phyloP scores from a whole-genome alignment of 2,113 vertebrate species.

The Columbina picui region DNA sequence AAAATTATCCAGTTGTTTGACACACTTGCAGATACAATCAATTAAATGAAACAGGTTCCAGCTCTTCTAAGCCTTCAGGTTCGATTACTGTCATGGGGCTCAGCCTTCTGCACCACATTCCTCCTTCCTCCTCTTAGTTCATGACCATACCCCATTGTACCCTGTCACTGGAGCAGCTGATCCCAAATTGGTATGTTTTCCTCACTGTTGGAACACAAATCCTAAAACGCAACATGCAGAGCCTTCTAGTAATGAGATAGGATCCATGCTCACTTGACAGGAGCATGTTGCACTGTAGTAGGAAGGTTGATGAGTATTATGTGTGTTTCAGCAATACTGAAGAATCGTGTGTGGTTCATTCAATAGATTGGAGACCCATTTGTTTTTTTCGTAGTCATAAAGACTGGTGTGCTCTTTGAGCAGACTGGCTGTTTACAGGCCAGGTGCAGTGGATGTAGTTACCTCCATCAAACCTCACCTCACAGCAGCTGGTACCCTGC shows the following conservation, averaged over 20 bases:
- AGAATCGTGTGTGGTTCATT: not conserved
- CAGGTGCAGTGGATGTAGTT: not conserved
- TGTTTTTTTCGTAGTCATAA: not conserved
- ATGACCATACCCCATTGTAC: not conserved
- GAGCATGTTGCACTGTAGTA: not conserved
- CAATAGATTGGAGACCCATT: not conserved
- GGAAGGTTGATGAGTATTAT: not conserved
- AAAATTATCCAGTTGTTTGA: not conserved
- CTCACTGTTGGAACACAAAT: not conserved
- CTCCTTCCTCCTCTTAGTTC: not conserved
- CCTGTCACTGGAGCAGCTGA: fast-evolving
- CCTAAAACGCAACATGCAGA: not conserved
- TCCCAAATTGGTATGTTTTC: not conserved
- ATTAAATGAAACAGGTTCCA: not conserved
- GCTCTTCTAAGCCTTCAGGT: not conserved
- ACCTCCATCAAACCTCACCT: not conserved
- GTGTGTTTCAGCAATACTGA: not conserved
- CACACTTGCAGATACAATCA: not conserved
- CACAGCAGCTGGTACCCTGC: not conserved
- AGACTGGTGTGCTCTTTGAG: conserved; percentile 7
- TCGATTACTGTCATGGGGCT: not conserved
- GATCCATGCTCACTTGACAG: not conserved
- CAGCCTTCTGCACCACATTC: not conserved
- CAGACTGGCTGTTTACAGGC: not conserved
- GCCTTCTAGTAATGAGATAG: not conserved